These are phyloP conservation scores for Yponomeuta sedellus DNA, from an alignment of 2,888 invertebrate species.

Conservation along the genomic window DNA sequence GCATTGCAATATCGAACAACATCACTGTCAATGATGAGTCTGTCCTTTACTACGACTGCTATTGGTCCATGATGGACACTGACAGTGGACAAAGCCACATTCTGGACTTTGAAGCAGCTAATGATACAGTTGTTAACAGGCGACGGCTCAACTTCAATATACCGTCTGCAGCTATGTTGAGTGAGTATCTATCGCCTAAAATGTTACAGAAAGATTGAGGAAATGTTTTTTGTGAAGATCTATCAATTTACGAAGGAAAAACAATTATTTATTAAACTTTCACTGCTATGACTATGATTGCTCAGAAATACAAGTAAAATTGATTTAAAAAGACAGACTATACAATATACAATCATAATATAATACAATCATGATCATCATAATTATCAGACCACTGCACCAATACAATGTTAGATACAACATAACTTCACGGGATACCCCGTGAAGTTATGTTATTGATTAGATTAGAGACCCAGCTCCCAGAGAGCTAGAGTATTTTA, in stretches of 20 bases:
- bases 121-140: conserved; percentile 50
- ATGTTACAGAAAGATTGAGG: conserved; percentile 4
- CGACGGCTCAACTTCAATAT: conserved; percentile 65
- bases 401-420: too few relatives aligned
- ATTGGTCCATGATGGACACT: conserved; percentile 52
- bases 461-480: too few relatives aligned
- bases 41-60: conserved; percentile 64
- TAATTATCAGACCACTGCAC: too few relatives aligned
- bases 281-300: neutral
- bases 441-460: too few relatives aligned
- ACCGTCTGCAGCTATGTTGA: conserved; percentile 58
- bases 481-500: too few relatives aligned
- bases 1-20: conserved; percentile 55
- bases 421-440: too few relatives aligned
- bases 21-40: conserved; percentile 56
- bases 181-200: conserved; percentile 41
- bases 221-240: too few relatives aligned
- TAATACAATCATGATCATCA: too few relatives aligned
- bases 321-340: too few relatives aligned
- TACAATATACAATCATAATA: too few relatives aligned
- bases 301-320: neutral
- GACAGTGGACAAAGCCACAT: conserved; percentile 50
- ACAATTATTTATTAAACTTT: neutral
- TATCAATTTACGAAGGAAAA: too few relatives aligned
- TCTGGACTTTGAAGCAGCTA: conserved; percentile 60